These are phyloP conservation scores for Paralichthys olivaceus DNA, from an alignment of 2,113 vertebrate species.

Conservation along the genomic window DNA sequence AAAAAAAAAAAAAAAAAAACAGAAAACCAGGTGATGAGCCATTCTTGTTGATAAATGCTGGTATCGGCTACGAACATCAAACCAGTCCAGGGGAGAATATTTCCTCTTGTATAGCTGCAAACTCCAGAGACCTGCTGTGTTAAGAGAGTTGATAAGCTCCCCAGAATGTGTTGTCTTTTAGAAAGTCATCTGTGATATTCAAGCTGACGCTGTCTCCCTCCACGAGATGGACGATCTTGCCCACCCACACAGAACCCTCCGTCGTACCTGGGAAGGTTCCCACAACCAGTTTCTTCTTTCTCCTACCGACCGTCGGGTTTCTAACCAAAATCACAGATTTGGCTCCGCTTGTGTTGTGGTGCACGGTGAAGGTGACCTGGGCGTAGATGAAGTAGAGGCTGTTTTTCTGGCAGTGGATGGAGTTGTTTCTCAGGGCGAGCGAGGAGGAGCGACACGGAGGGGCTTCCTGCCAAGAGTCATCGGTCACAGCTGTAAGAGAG, in stretches of 20 bases:
- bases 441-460: background rate
- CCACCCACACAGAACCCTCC: conserved; percentile 53
- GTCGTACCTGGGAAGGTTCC: background rate
- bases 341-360: accelerated
- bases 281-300: background rate
- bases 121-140: background rate
- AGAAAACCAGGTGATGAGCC: too few species aligned
- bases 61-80: too few species aligned
- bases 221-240: conserved; percentile 40
- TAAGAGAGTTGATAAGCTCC: conserved; percentile 63
- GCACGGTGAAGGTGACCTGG: conserved; percentile 58
- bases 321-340: conserved; percentile 47
- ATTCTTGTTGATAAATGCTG: too few species aligned
- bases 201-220: conserved; percentile 52
- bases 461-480: accelerated
- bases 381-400: conserved; percentile 71
- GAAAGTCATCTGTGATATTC: background rate
- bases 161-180: conserved; percentile 63
- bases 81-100: too few species aligned
- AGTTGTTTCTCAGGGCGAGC: background rate
- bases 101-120: background rate
- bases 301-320: accelerated
- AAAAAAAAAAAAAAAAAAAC: too few species aligned
- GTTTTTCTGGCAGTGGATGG: conserved; percentile 13
- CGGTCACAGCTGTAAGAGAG: background rate